phyloP scores from a whole-genome alignment of 1,140 invertebrate species.

The Diabrotica undecimpunctata region DNA sequence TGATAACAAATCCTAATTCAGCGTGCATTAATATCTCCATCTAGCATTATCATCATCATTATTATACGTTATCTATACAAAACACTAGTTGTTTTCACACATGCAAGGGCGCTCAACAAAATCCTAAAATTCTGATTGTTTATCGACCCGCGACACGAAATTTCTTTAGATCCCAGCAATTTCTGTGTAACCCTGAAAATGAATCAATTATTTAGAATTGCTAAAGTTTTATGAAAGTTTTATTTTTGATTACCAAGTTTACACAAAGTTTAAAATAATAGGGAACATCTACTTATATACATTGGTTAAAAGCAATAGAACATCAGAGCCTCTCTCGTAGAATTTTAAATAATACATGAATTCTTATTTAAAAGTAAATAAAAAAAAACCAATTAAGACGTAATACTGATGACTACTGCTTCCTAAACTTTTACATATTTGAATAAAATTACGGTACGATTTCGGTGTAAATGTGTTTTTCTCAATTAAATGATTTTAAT shows the following conservation, averaged over 20 bases:
- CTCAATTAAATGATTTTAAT: too few species aligned
- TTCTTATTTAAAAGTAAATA: too few species aligned
- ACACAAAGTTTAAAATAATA: too few species aligned
- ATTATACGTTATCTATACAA: not conserved
- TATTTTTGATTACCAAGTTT: not conserved
- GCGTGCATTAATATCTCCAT: not conserved
- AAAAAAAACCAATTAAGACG: too few species aligned
- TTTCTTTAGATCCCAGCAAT: not conserved
- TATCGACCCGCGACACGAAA: conserved; percentile 20
- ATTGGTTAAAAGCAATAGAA: too few species aligned
- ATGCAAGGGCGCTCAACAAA: conserved; percentile 21
- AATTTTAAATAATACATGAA: too few species aligned
- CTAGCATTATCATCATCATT: conserved; percentile 4
- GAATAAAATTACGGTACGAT: too few species aligned
- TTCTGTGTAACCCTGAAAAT: not conserved
- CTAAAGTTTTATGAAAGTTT: conserved; percentile 20
- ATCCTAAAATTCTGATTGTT: conserved; percentile 23
- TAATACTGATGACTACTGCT: too few species aligned
- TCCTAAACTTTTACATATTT: too few species aligned
- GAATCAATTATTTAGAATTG: conserved; percentile 23
- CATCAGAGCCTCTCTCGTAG: too few species aligned
- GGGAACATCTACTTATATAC: too few species aligned
- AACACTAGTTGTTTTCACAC: conserved; percentile 20
- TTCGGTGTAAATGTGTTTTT: too few species aligned
- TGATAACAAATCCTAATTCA: not conserved